Evolutionary conservation across 2,888 invertebrate species (phyloP).

Genomic region (Candidula unifasciata): DNA sequence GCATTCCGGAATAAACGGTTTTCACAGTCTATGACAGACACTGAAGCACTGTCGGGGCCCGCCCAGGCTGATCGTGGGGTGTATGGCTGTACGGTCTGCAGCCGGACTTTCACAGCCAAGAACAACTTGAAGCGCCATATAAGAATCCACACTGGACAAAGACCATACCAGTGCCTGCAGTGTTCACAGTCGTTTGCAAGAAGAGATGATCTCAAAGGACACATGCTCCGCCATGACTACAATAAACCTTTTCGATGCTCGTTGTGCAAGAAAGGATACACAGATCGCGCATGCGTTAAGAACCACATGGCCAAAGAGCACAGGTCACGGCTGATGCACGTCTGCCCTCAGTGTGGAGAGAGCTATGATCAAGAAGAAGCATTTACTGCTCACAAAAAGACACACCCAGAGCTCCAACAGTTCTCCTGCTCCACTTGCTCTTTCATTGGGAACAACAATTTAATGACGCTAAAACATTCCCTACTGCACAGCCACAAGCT

Average conservation of each 20-base stretch:
- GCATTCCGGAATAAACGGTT: slow-evolving; percentile 65
- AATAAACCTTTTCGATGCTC: slow-evolving; percentile 67
- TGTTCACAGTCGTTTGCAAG: slow-evolving; percentile 67
- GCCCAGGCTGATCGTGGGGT: slow-evolving; percentile 61
- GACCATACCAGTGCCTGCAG: slow-evolving; percentile 64
- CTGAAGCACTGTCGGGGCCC: slow-evolving; percentile 62
- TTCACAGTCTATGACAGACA: slow-evolving; percentile 57
- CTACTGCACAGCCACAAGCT: slow-evolving; percentile 29
- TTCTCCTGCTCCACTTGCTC: slow-evolving; percentile 63
- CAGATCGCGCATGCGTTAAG: slow-evolving; percentile 65
- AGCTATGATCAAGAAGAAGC: slow-evolving; percentile 58
- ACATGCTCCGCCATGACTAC: slow-evolving; percentile 67
- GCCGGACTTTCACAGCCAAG: slow-evolving; percentile 65
- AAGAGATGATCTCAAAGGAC: slow-evolving; percentile 68
- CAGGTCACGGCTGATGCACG: slow-evolving; percentile 59
- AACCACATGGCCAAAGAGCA: slow-evolving; percentile 67
- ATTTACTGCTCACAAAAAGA: slow-evolving; percentile 65
- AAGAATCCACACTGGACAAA: slow-evolving; percentile 67
- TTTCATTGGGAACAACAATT: slow-evolving; percentile 65
- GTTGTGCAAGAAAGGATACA: slow-evolving; percentile 66
- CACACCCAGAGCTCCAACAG: slow-evolving; percentile 64
- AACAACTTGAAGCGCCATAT: slow-evolving; percentile 70
- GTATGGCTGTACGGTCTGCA: slow-evolving; percentile 66
- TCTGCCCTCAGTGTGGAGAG: slow-evolving; percentile 68
- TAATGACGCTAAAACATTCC: slow-evolving; percentile 64